These are phyloP conservation scores for Phortica variegata DNA, from an alignment of 1,140 invertebrate genomes.

Conservation along the genomic window DNA sequence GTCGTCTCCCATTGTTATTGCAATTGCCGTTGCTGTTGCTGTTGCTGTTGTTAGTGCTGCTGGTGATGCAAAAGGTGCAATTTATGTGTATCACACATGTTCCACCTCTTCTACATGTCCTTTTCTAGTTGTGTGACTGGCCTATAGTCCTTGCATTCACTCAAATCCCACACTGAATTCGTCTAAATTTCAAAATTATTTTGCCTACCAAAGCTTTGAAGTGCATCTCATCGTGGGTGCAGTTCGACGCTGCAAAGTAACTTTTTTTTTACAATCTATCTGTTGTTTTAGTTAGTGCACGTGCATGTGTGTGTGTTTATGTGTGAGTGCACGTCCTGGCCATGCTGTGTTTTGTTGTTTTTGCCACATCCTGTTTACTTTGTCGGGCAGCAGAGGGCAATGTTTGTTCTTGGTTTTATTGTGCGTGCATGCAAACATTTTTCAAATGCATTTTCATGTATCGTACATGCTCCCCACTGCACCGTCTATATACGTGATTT, in stretches of 20 bases:
- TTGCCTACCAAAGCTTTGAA: slow-evolving; percentile 21
- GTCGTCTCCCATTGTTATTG: slow-evolving; percentile 8
- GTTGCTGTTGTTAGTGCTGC: not conserved
- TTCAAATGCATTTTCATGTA: slow-evolving; percentile 49
- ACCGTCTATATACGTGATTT: slow-evolving; percentile 34
- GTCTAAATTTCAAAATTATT: slow-evolving; percentile 20
- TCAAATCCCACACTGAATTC: not conserved
- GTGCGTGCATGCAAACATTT: slow-evolving; percentile 3
- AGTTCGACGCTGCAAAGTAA: slow-evolving; percentile 4
- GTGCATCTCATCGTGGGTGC: too few species aligned
- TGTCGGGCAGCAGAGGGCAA: slow-evolving; percentile 33
- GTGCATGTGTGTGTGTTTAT: slow-evolving; percentile 6
- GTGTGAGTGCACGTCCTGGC: slow-evolving; percentile 14
- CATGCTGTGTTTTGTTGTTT: slow-evolving; percentile 12
- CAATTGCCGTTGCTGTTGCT: slow-evolving; percentile 1
- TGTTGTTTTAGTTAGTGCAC: slow-evolving; percentile 13
- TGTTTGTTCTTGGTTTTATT: slow-evolving; percentile 48
- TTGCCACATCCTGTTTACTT: slow-evolving; percentile 46
- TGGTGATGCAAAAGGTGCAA: slow-evolving; percentile 28
- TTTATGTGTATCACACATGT: slow-evolving; percentile 51
- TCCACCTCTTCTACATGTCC: slow-evolving; percentile 42
- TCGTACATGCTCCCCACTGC: slow-evolving; percentile 37
- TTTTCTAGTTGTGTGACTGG: too few species aligned
- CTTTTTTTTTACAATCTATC: too few species aligned
- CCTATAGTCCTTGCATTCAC: slow-evolving; percentile 29